These are phyloP conservation scores for Clunio marinus DNA, from an alignment of 2,888 invertebrate genomes.

Conservation along the genomic window DNA sequence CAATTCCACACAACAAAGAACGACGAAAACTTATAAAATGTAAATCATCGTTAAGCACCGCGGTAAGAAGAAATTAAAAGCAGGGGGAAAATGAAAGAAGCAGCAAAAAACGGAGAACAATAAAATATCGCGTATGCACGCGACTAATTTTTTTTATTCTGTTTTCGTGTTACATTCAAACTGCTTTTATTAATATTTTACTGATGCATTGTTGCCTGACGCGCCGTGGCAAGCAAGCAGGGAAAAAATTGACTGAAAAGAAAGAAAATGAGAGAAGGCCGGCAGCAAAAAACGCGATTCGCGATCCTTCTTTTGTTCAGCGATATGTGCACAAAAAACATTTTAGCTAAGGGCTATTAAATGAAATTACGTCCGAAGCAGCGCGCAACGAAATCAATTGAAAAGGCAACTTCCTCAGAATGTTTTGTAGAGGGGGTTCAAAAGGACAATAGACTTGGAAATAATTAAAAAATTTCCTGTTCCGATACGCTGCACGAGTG, in stretches of 20 bases:
- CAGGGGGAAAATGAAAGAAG: slow-evolving; percentile 3
- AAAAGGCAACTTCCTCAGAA: slow-evolving; percentile 4
- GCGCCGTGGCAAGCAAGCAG: not conserved
- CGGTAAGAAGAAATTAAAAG: not conserved
- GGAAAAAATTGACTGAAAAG: no score
- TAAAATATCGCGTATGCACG: slow-evolving; percentile 38
- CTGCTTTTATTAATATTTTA: slow-evolving; percentile 13
- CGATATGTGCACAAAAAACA: not conserved
- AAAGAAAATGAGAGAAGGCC: not conserved
- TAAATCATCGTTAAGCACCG: slow-evolving; percentile 27
- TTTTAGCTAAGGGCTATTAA: slow-evolving; percentile 14
- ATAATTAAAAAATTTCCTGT: slow-evolving; percentile 3
- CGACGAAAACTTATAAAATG: slow-evolving; percentile 1
- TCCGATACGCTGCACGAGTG: slow-evolving; percentile 13
- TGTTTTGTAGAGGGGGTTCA: not conserved
- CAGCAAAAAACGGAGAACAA: slow-evolving; percentile 24
- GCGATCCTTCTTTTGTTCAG: slow-evolving; percentile 16
- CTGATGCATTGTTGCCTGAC: slow-evolving; percentile 16
- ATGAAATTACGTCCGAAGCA: slow-evolving; percentile 9
- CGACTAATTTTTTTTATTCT: slow-evolving; percentile 27
- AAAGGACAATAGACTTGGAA: not conserved
- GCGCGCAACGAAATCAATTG: not conserved
- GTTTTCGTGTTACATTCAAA: not conserved
- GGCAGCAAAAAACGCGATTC: slow-evolving; percentile 21
- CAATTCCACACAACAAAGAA: no score